A percentile compares a stretch with the other conserved stretches of the same genome.
These are phyloP conservation scores for Eriocheir sinensis DNA, from an alignment of 1,140 invertebrate genomes.

Conservation along the genomic window DNA sequence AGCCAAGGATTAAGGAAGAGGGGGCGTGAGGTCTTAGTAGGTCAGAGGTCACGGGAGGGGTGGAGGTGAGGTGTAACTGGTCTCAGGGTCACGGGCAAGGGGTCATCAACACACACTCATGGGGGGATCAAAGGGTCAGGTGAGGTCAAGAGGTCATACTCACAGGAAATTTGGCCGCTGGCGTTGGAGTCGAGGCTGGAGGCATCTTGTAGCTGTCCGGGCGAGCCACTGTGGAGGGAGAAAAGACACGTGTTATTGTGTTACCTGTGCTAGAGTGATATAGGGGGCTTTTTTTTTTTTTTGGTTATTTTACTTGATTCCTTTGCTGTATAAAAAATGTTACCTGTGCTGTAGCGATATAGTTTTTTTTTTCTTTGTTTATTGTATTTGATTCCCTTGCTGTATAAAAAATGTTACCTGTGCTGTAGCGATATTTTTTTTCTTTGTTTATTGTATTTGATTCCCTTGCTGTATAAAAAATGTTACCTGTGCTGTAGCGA, in stretches of 20 bases:
- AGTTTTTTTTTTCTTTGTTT: not conserved
- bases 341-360: too few relatives aligned
- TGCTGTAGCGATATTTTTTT: too few relatives aligned
- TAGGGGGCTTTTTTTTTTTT: not conserved
- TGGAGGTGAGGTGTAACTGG: not conserved
- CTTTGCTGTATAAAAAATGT: too few relatives aligned
- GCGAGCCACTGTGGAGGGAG: conserved; percentile 45
- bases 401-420: too few relatives aligned
- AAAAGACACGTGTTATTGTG: not conserved
- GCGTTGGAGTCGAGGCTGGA: conserved; percentile 58
- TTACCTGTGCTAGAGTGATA: too few relatives aligned
- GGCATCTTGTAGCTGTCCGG: conserved; percentile 57
- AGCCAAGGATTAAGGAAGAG: too few relatives aligned
- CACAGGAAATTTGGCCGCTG: conserved; percentile 67
- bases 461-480: too few relatives aligned
- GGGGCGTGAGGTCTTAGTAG: too few relatives aligned
- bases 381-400: too few relatives aligned
- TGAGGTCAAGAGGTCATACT: conserved; percentile 37
- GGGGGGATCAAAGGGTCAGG: not conserved
- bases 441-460: too few relatives aligned
- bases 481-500: too few relatives aligned
- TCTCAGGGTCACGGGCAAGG: not conserved
- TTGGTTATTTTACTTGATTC: not conserved
- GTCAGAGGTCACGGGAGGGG: not conserved
- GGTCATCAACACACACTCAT: not conserved